phyloP scores from a whole-genome alignment of 2,113 vertebrate genomes.

The Paramisgurnus dabryanus region DNA sequence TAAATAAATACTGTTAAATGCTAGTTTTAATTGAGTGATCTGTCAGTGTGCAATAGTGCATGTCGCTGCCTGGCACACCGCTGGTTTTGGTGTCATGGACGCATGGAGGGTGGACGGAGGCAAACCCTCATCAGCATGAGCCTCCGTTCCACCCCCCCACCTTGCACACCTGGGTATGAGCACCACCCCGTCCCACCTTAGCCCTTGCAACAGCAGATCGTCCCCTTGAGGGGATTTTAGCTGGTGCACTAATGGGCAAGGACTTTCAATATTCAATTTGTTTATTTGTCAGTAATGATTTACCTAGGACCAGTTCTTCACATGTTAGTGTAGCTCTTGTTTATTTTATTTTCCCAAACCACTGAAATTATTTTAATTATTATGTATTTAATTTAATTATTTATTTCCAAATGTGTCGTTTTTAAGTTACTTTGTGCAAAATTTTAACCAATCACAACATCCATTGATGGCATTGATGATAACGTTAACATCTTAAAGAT shows the following conservation, averaged over 20 bases:
- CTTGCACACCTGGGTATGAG: constrained; percentile 81
- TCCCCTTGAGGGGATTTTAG: constrained; percentile 35
- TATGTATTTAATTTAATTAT: background rate
- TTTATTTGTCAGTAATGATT: background rate
- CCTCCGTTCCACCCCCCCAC: constrained; percentile 73
- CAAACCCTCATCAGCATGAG: constrained; percentile 79
- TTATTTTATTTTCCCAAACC: constrained; percentile 2
- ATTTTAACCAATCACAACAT: background rate
- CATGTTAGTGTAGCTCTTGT: background rate
- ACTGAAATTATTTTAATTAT: background rate
- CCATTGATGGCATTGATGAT: background rate
- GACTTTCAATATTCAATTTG: constrained; percentile 20
- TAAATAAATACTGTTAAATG: constrained; percentile 6
- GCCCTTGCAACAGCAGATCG: constrained; percentile 44
- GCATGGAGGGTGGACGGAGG: constrained; percentile 71
- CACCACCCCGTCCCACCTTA: constrained; percentile 70
- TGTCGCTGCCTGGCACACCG: constrained; percentile 71
- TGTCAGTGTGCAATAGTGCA: constrained; percentile 69
- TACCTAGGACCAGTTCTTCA: constrained; percentile 27
- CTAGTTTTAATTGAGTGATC: constrained; percentile 15
- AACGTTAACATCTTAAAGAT: constrained; percentile 17
- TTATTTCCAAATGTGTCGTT: background rate
- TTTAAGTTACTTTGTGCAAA: background rate
- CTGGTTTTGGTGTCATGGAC: constrained; percentile 70
- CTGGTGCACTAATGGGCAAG: constrained; percentile 52